These are phyloP conservation scores for Girardinus metallicus DNA, from an alignment of 2,797 vertebrate genomes.

Conservation along the genomic window DNA sequence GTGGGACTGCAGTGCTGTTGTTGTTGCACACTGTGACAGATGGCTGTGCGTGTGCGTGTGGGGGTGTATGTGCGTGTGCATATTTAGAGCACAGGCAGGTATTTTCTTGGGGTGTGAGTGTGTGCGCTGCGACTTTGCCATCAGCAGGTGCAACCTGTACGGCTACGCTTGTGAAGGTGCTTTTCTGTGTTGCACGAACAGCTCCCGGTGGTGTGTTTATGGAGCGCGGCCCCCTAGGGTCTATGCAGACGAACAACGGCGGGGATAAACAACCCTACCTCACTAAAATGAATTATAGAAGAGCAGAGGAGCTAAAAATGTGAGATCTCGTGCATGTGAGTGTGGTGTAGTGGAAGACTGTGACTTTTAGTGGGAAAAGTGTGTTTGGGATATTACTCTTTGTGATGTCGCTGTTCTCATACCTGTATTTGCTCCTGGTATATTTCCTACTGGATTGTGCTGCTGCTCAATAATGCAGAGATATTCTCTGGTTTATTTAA, in stretches of 20 bases:
- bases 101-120: constrained; percentile 13
- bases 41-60: constrained; percentile 37
- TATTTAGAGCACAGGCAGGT: constrained; percentile 26
- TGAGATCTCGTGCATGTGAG: constrained; percentile 28
- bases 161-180: constrained; percentile 31
- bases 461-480: constrained; percentile 74
- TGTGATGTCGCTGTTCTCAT: not conserved
- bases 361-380: constrained; percentile 14
- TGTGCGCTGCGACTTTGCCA: constrained; percentile 19
- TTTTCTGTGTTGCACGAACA: constrained; percentile 34
- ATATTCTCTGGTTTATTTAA: constrained; percentile 76
- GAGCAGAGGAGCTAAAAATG: constrained; percentile 62
- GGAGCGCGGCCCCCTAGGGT: constrained; percentile 55
- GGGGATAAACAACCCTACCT: constrained; percentile 63
- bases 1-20: constrained; percentile 58
- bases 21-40: constrained; percentile 61
- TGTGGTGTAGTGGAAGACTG: constrained; percentile 20
- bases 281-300: constrained; percentile 76
- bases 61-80: constrained; percentile 15
- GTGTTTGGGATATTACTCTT: constrained; percentile 2
- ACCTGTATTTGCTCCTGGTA: not conserved
- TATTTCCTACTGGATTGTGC: not conserved
- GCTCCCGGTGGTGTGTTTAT: constrained; percentile 63
- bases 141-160: constrained; percentile 16
- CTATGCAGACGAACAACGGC: constrained; percentile 51